Evolutionary conservation across 1,140 invertebrate genomes (phyloP).

Genomic region (Potamilus streckersoni): DNA sequence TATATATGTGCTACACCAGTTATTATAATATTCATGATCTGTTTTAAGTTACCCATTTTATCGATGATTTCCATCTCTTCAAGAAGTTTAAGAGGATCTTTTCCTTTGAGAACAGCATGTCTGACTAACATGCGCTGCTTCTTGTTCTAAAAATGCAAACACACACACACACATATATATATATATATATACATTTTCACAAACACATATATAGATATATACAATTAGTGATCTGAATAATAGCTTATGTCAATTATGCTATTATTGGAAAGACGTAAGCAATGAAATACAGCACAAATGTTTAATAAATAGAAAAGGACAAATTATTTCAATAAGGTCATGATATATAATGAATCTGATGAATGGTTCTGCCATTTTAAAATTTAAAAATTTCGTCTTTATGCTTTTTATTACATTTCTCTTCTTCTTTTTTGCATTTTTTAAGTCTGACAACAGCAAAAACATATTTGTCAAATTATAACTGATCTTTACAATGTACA

Average conservation of each 20-base stretch:
- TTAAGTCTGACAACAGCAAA: no score
- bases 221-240: background rate
- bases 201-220: no score
- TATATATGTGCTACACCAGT: no score
- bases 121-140: conserved; percentile 94
- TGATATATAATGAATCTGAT: no score
- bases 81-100: conserved; percentile 94
- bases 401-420: background rate
- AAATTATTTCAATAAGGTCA: no score
- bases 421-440: no score
- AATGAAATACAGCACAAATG: background rate
- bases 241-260: background rate
- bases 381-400: background rate
- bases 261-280: background rate
- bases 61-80: conserved; percentile 98
- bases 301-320: no score
- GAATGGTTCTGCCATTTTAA: background rate
- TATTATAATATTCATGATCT: no score
- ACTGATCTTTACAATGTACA: no score
- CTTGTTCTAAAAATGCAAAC: conserved; percentile 78
- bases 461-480: no score
- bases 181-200: background rate
- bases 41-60: conserved; percentile 85
- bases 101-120: conserved; percentile 97
- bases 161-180: conserved; percentile 12